These are phyloP conservation scores for Psilopogon haemacephalus DNA, from an alignment of 2,113 vertebrate species.

Conservation along the genomic window DNA sequence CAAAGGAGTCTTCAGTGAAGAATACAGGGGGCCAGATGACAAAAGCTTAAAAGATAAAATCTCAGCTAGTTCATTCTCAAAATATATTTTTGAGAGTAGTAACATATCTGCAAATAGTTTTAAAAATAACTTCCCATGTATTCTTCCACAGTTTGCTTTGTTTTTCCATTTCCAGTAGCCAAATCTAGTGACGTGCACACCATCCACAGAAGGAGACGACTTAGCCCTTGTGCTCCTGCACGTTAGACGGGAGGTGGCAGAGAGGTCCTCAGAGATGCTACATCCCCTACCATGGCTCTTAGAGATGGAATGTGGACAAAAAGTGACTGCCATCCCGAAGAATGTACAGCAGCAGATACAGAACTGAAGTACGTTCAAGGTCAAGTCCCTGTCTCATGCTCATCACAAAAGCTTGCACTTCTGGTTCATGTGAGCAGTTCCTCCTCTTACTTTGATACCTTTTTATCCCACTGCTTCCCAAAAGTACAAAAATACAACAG, in stretches of 20 bases:
- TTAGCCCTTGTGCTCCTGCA: background rate
- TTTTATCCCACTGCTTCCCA: background rate
- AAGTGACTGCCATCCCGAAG: background rate
- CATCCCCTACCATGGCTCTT: background rate
- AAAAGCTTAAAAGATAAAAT: background rate
- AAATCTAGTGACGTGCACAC: background rate
- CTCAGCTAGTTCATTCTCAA: background rate
- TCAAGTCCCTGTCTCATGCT: background rate
- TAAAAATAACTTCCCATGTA: background rate
- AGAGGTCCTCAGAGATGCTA: background rate
- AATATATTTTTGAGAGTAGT: background rate
- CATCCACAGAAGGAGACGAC: background rate
- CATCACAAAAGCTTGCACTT: background rate
- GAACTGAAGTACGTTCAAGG: background rate
- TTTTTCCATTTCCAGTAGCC: background rate
- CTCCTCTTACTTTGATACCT: background rate
- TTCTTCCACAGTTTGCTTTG: background rate
- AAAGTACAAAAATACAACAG: background rate
- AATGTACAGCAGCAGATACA: background rate
- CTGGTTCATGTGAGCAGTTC: background rate
- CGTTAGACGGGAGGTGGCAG: background rate
- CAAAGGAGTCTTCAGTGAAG: background rate
- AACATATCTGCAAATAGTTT: background rate
- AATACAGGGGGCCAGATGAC: background rate
- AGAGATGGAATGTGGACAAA: background rate